These are phyloP conservation scores for Scolopax mira DNA, from an alignment of 2,113 vertebrate genomes.

Conservation along the genomic window DNA sequence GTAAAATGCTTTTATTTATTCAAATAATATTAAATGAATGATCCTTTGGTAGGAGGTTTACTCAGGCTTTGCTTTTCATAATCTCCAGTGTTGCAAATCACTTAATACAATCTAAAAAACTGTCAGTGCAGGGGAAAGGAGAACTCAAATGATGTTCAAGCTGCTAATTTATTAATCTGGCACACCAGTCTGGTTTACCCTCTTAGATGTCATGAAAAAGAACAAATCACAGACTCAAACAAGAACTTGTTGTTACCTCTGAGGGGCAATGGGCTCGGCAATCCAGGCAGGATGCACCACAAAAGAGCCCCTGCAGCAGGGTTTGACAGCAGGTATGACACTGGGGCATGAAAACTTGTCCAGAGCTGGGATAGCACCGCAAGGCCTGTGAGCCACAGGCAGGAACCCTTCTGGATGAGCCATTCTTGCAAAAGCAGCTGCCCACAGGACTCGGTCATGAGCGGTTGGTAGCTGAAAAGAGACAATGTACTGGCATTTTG, in stretches of 20 bases:
- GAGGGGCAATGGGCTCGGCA: not conserved
- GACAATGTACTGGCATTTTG: not conserved
- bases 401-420: not conserved
- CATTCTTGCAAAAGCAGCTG: not conserved
- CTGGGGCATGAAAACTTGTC: not conserved
- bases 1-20: not conserved
- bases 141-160: not conserved
- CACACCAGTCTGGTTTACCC: not conserved
- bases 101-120: not conserved
- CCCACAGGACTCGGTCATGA: not conserved
- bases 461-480: not conserved
- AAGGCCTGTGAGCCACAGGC: constrained; percentile 29
- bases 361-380: constrained; percentile 36
- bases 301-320: constrained; percentile 1
- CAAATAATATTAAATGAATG: not conserved
- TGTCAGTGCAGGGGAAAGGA: not conserved
- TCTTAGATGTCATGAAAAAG: not conserved
- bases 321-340: fast-evolving
- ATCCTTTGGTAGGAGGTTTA: not conserved
- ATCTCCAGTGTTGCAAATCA: not conserved
- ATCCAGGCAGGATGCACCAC: not conserved
- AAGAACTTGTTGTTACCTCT: constrained; percentile 55
- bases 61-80: not conserved
- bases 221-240: not conserved
- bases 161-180: not conserved